phyloP scores from a whole-genome alignment of 2,797 vertebrate genomes.

The Phoebastria nigripes region DNA sequence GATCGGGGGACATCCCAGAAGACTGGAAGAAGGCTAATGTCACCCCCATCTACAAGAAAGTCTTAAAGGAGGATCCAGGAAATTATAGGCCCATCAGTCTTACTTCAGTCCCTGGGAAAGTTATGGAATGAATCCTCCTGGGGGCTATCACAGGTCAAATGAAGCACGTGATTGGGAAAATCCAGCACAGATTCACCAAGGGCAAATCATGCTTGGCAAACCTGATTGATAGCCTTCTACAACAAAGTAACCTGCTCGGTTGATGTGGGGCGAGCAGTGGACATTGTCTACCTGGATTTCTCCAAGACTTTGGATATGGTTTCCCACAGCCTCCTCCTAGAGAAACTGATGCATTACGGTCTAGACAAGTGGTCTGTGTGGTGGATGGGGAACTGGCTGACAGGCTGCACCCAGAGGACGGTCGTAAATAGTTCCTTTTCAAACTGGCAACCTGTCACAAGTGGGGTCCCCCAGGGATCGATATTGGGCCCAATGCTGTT shows the following conservation, averaged over 20 bases:
- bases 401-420: background rate
- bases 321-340: background rate
- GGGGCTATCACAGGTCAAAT: background rate
- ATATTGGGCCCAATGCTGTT: background rate
- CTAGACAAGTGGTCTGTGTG: background rate
- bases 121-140: background rate
- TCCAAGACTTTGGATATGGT: background rate
- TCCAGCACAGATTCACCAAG: background rate
- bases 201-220: background rate
- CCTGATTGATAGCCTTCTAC: background rate
- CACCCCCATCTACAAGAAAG: background rate
- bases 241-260: background rate
- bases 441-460: background rate
- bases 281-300: background rate
- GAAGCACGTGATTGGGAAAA: background rate
- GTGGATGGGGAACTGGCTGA: background rate
- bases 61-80: background rate
- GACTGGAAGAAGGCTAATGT: background rate
- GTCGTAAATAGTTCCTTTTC: background rate
- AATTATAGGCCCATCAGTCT: background rate
- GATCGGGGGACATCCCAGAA: background rate
- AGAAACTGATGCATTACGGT: background rate
- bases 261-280: background rate
- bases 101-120: background rate
- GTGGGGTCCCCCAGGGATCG: background rate